Evolutionary conservation across 92 coral and sea anemone species (phyloP).

Genomic region (Epizoanthus stellaris): DNA sequence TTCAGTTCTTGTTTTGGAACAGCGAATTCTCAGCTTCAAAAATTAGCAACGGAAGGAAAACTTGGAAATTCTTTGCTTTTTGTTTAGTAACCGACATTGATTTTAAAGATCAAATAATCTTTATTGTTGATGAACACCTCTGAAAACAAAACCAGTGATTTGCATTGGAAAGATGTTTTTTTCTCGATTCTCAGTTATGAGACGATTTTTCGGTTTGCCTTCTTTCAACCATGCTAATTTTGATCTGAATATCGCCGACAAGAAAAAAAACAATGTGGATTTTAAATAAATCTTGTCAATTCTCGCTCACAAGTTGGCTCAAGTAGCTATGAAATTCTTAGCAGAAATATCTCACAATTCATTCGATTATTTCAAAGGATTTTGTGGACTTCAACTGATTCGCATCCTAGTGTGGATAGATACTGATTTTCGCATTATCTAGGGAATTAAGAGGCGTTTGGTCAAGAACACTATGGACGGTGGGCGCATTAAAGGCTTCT

Average conservation of each 20-base stretch:
- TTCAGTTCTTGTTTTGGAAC: background rate
- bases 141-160: constrained; percentile 18
- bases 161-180: constrained; percentile 36
- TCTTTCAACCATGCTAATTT: background rate
- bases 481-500: background rate
- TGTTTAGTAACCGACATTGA: constrained; percentile 35
- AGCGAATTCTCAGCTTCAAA: background rate
- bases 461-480: background rate
- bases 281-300: too few species aligned
- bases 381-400: background rate
- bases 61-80: background rate
- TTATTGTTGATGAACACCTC: constrained; percentile 14
- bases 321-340: background rate
- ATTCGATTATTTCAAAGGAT: background rate
- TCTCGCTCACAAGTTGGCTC: background rate
- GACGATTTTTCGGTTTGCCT: background rate
- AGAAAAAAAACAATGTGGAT: background rate
- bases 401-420: background rate
- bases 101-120: constrained; percentile 28
- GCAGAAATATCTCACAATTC: background rate
- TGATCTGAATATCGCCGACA: too few species aligned
- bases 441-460: background rate
- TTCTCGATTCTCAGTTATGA: background rate
- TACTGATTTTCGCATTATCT: background rate
- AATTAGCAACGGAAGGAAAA: constrained; percentile 31